Conservation (phyloP, 2,888 invertebrate genomes). For the Tipula confusa region DNA sequence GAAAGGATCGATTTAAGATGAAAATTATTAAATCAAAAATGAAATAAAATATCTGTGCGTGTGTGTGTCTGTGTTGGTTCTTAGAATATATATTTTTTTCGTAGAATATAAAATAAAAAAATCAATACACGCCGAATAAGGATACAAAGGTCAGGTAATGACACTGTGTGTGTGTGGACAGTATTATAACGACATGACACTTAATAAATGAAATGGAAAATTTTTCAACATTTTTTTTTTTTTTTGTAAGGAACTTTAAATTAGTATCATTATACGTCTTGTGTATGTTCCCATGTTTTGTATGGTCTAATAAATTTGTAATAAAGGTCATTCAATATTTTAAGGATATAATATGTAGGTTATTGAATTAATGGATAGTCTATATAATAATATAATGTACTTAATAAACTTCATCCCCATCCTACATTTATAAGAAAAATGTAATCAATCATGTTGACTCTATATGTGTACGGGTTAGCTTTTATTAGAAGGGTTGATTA, state of each 20-base stretch:
- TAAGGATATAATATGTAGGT: not conserved
- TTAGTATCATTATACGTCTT: not conserved
- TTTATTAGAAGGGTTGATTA: not conserved
- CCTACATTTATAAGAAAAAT: not conserved
- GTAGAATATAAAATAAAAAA: not conserved
- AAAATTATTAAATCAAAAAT: not conserved
- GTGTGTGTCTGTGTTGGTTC: not conserved
- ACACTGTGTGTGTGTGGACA: not conserved
- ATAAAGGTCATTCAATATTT: slow-evolving; percentile 13
- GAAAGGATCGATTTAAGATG: not conserved
- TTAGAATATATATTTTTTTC: not conserved
- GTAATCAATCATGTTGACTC: not conserved
- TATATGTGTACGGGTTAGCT: not conserved
- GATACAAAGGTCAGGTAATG: not conserved
- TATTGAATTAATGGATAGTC: not conserved
- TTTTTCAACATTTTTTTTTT: not conserved
- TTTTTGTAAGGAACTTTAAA: not conserved
- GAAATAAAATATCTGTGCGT: not conserved
- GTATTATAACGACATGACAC: not conserved
- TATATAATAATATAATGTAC: not conserved
- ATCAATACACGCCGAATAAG: not conserved
- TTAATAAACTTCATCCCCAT: not conserved
- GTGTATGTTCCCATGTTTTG: not conserved
- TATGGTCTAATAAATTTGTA: not conserved
- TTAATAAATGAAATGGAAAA: slow-evolving; percentile 16